A percentile compares a stretch with the other conserved stretches of the same genome.
phyloP scores from a whole-genome alignment of 2,888 invertebrate species.

The Apamea monoglypha region DNA sequence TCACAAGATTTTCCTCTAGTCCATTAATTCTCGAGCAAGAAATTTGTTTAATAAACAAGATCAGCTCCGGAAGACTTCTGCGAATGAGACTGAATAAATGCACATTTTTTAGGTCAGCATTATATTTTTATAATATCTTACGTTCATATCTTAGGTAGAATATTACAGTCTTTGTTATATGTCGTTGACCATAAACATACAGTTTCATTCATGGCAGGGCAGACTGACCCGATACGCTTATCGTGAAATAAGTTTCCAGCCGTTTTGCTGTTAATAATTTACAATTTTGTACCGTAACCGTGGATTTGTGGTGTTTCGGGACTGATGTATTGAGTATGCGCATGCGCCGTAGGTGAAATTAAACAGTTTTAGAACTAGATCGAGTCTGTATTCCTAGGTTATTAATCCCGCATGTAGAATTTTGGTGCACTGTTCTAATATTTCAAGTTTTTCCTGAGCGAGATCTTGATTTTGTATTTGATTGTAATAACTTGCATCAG shows the following conservation, averaged over 20 bases:
- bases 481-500: background rate
- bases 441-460: background rate
- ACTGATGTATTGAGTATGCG: slow-evolving; percentile 59
- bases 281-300: slow-evolving; percentile 51
- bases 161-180: slow-evolving; percentile 61
- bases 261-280: slow-evolving; percentile 40
- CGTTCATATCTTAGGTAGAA: slow-evolving; percentile 36
- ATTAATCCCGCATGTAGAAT: slow-evolving; percentile 40
- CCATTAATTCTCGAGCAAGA: slow-evolving; percentile 66
- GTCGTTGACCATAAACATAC: slow-evolving; percentile 64
- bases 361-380: slow-evolving; percentile 62
- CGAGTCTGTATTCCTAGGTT: slow-evolving; percentile 48
- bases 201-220: slow-evolving; percentile 63
- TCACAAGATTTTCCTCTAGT: slow-evolving; percentile 65
- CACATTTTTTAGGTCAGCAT: slow-evolving; percentile 16
- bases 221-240: slow-evolving; percentile 56
- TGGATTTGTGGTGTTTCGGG: slow-evolving; percentile 52
- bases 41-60: slow-evolving; percentile 67
- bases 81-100: slow-evolving; percentile 57
- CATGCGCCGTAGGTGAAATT: slow-evolving; percentile 60
- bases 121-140: slow-evolving; percentile 22
- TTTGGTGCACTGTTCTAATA: slow-evolving; percentile 32
- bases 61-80: slow-evolving; percentile 55
- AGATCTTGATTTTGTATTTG: background rate
- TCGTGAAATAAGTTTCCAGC: slow-evolving; percentile 44